Evolutionary conservation across 2,888 invertebrate species (phyloP).

Genomic region (Scaptomyza parva): DNA sequence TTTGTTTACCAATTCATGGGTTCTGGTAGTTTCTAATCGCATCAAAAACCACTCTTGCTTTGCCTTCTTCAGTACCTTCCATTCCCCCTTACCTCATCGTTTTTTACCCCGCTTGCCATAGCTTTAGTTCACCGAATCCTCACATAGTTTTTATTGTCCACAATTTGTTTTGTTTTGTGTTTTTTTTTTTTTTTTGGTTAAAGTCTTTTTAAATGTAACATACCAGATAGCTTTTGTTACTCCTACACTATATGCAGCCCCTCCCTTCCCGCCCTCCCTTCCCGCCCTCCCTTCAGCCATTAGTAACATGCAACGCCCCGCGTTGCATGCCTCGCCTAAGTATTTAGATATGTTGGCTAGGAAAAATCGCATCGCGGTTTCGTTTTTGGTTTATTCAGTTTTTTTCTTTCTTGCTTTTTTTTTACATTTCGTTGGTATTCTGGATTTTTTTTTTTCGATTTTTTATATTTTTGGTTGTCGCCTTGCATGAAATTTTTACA

Average conservation of each 20-base stretch:
- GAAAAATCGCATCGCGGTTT: slow-evolving; percentile 41
- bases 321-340: slow-evolving; percentile 31
- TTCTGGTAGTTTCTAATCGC: slow-evolving; percentile 50
- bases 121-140: slow-evolving; percentile 31
- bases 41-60: slow-evolving; percentile 29
- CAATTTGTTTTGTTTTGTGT: slow-evolving; percentile 28
- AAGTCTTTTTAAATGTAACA: slow-evolving; percentile 57
- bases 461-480: slow-evolving; percentile 2
- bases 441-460: background rate
- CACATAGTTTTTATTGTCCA: slow-evolving; percentile 65
- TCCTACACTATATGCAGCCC: no score
- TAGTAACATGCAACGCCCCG: background rate
- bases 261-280: no score
- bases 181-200: background rate
- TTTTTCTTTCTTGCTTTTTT: background rate
- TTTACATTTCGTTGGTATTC: background rate
- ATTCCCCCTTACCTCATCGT: background rate
- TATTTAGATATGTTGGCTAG: slow-evolving; percentile 62
- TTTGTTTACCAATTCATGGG: no score
- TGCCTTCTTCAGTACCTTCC: background rate
- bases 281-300: background rate
- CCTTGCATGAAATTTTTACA: slow-evolving; percentile 53
- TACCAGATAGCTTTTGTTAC: background rate
- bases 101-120: background rate
- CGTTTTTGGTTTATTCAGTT: slow-evolving; percentile 24